Conservation (phyloP, 2,888 invertebrate genomes). For the Dynastes grantii region DNA sequence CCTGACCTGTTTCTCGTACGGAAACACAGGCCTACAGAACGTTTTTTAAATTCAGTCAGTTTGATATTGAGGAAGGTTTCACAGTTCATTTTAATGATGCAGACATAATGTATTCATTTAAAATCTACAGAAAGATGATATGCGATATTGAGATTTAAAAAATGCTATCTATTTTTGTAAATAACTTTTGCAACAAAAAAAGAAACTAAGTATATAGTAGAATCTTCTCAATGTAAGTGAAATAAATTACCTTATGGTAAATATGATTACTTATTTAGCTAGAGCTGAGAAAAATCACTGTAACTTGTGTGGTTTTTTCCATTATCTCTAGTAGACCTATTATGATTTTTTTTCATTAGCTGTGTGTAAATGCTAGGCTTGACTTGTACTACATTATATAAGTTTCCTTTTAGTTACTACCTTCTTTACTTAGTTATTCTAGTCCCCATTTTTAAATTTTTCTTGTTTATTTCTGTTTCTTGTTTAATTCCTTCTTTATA, state of each 20-base stretch:
- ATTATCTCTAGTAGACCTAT: slow-evolving; percentile 56
- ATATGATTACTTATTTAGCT: no score
- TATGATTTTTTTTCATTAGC: slow-evolving; percentile 61
- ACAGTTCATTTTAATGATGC: no score
- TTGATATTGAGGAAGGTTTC: no score
- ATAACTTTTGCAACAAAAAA: no score
- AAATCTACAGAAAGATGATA: no score
- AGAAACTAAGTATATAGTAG: background rate
- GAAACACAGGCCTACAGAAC: no score
- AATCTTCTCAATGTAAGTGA: background rate
- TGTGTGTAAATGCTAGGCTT: slow-evolving; percentile 68
- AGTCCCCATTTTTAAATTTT: background rate
- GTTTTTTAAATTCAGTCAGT: no score
- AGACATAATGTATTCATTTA: no score
- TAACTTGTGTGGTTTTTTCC: slow-evolving; percentile 62
- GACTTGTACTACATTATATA: slow-evolving; percentile 35
- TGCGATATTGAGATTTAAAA: no score
- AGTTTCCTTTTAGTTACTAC: slow-evolving; percentile 13
- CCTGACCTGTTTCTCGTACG: no score
- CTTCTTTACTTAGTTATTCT: background rate
- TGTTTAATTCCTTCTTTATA: slow-evolving; percentile 45
- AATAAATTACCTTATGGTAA: no score
- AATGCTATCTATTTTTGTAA: no score
- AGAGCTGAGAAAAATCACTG: slow-evolving; percentile 35
- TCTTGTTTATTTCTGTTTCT: slow-evolving; percentile 55